phyloP scores from a whole-genome alignment of 2,888 invertebrate species.

The Helobdella robusta region DNA sequence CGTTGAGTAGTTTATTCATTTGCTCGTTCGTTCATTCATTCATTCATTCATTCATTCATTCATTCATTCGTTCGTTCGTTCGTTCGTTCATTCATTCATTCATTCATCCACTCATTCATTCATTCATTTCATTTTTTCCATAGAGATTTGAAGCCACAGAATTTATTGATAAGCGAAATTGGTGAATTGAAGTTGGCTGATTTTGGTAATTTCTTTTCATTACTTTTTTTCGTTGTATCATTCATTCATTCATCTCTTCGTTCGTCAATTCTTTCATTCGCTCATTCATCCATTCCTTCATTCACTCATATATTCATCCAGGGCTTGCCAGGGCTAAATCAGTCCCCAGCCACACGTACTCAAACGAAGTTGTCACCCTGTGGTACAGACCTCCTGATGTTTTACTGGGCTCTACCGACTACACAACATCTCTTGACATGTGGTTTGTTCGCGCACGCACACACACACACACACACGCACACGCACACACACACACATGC shows the following conservation, averaged over 20 bases:
- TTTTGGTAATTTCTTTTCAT: conserved; percentile 67
- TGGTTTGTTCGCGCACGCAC: conserved; percentile 57
- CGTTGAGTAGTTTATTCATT: neutral
- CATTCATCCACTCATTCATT: neutral
- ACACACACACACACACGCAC: neutral
- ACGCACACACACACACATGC: neutral
- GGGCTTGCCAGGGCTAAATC: conserved; percentile 94
- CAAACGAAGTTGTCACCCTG: conserved; percentile 88
- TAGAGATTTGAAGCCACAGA: conserved; percentile 93
- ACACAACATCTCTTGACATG: conserved; percentile 60
- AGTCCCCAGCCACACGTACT: conserved; percentile 95
- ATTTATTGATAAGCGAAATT: conserved; percentile 86
- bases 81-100: neutral
- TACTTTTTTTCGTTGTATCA: too few relatives aligned
- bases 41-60: neutral
- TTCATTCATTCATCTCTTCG: too few relatives aligned
- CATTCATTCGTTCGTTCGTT: neutral
- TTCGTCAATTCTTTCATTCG: too few relatives aligned
- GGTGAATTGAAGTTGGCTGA: conserved; percentile 96
- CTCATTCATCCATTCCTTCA: neutral
- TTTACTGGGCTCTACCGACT: conserved; percentile 80
- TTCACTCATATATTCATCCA: conserved; percentile 35
- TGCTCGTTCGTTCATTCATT: neutral
- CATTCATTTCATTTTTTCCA: neutral
- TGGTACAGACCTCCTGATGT: conserved; percentile 99